These are phyloP conservation scores for Archaeoteleia sp. DNA, from an alignment of 2,888 invertebrate genomes.

Conservation along the genomic window DNA sequence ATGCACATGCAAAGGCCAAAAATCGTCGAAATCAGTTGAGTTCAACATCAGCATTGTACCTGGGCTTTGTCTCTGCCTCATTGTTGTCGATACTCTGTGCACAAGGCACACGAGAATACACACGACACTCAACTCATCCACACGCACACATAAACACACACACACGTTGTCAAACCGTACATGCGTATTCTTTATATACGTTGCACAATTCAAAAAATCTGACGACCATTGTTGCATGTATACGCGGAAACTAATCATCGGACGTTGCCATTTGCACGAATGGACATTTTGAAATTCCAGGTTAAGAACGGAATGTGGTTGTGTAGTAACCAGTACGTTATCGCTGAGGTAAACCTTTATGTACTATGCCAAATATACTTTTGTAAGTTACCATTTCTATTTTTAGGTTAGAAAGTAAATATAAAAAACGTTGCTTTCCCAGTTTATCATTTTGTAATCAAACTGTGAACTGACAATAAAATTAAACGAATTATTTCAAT, in stretches of 20 bases:
- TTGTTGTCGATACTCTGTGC: conserved; percentile 69
- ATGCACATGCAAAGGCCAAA: conserved; percentile 72
- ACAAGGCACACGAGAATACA: conserved; percentile 18
- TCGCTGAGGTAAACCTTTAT: too few relatives aligned
- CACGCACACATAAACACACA: conserved; percentile 12
- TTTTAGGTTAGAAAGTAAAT: too few relatives aligned
- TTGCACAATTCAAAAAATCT: conserved; percentile 32
- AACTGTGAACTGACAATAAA: too few relatives aligned
- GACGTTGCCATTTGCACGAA: too few relatives aligned
- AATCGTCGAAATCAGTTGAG: conserved; percentile 75
- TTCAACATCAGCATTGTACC: conserved; percentile 74
- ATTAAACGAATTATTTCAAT: too few relatives aligned
- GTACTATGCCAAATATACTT: too few relatives aligned
- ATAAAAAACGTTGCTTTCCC: too few relatives aligned
- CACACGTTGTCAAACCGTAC: conserved; percentile 39
- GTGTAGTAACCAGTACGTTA: too few relatives aligned
- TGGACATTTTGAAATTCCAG: too few relatives aligned
- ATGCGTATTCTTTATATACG: conserved; percentile 38
- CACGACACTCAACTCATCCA: conserved; percentile 23
- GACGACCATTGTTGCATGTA: conserved; percentile 32
- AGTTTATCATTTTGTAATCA: too few relatives aligned
- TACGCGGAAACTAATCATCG: conserved; percentile 25
- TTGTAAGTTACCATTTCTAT: too few relatives aligned
- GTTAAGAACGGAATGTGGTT: too few relatives aligned
- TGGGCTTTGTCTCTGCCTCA: conserved; percentile 73